These are phyloP conservation scores for Cyphomyrus discorhynchus DNA, from an alignment of 2,113 vertebrate genomes.

Conservation along the genomic window DNA sequence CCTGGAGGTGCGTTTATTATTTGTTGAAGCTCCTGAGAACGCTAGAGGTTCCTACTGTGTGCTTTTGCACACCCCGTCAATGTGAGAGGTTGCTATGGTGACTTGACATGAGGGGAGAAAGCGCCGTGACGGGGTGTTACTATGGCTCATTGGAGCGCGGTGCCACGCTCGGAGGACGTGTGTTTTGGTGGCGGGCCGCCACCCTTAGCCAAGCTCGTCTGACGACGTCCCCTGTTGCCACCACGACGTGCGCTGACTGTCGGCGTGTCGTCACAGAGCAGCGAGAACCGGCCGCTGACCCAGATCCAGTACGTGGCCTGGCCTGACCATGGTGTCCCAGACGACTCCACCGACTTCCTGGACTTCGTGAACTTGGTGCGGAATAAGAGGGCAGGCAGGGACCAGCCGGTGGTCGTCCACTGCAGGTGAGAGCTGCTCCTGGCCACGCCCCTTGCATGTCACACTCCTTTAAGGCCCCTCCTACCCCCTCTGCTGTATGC, in stretches of 20 bases:
- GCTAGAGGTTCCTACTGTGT: not conserved
- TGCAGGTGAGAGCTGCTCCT: conserved; percentile 75
- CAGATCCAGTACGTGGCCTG: conserved; percentile 96
- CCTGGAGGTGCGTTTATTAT: conserved; percentile 61
- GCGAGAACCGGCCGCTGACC: conserved; percentile 80
- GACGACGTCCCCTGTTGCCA: not conserved
- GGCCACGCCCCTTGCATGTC: not conserved
- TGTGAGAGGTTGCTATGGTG: not conserved
- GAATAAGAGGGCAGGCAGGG: conserved; percentile 78
- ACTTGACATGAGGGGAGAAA: not conserved
- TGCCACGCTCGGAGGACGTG: not conserved
- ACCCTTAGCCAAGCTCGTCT: not conserved
- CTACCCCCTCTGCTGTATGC: not conserved
- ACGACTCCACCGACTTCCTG: conserved; percentile 93
- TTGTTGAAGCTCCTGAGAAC: not conserved
- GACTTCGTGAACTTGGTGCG: conserved; percentile 87
- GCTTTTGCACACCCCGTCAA: not conserved
- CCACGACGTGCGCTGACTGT: not conserved
- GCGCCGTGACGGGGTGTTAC: not conserved
- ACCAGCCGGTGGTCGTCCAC: conserved; percentile 91
- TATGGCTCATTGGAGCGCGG: not conserved
- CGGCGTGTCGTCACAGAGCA: conserved; percentile 60
- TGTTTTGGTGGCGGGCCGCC: not conserved
- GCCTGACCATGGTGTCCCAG: conserved; percentile 96
- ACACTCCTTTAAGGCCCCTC: not conserved